Conservation (phyloP, 2,797 vertebrate species). For the Leuciscus waleckii region DNA sequence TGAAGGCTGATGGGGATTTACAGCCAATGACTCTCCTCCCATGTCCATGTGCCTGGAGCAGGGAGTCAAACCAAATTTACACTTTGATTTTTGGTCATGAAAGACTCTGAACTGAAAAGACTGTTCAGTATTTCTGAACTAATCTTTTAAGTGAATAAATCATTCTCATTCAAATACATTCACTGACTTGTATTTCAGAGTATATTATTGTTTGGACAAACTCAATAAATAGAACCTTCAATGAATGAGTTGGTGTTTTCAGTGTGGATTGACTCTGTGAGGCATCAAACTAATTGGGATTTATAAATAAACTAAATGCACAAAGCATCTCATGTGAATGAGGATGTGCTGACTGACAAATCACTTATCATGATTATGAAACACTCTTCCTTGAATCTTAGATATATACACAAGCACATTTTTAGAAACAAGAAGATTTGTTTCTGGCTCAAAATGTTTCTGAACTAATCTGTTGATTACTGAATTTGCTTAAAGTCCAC, state of each 20-base stretch:
- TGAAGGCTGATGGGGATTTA: constrained; percentile 77
- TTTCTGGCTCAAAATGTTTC: neutral
- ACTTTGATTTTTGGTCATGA: neutral
- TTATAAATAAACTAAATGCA: neutral
- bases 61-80: neutral
- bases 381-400: neutral
- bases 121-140: neutral
- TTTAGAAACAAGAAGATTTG: neutral
- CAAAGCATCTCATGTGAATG: neutral
- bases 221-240: neutral
- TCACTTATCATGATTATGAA: neutral
- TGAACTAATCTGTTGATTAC: neutral
- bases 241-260: neutral
- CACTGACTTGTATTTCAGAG: neutral
- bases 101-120: neutral
- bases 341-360: neutral
- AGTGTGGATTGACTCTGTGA: neutral
- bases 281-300: neutral
- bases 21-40: constrained; percentile 72
- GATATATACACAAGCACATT: neutral
- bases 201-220: neutral
- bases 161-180: neutral
- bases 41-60: constrained; percentile 74
- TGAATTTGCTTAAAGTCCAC: neutral
- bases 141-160: neutral